Evolutionary conservation across 2,888 invertebrate genomes (phyloP).

Genomic region (Cataglyphis rosenhaueri): DNA sequence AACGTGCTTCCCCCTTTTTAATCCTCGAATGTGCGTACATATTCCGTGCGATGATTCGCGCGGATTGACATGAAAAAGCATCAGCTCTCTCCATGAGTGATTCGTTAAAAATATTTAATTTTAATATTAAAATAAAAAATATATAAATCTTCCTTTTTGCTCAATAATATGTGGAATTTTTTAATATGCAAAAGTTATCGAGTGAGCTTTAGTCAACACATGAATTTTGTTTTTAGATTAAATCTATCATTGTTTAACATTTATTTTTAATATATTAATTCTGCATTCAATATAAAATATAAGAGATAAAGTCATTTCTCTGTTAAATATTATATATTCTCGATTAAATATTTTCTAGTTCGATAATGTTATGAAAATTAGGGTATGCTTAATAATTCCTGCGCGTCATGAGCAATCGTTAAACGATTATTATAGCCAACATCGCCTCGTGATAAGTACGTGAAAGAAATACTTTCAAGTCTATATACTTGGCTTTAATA

Average conservation of each 20-base stretch:
- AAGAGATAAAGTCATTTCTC: neutral
- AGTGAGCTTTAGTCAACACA: neutral
- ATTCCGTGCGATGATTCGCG: neutral
- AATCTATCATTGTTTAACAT: neutral
- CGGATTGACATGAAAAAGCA: neutral
- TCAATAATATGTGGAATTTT: neutral
- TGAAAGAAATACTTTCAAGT: neutral
- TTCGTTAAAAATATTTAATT: constrained; percentile 19
- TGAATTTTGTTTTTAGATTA: neutral
- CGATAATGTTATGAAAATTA: neutral
- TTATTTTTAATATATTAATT: neutral
- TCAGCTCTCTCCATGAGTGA: neutral
- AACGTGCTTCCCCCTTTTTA: neutral
- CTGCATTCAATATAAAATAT: neutral
- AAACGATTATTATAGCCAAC: too few species aligned
- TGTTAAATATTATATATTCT: constrained; percentile 1
- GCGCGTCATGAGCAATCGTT: neutral
- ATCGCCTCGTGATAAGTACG: neutral
- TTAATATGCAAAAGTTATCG: neutral
- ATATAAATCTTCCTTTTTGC: neutral
- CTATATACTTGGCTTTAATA: neutral
- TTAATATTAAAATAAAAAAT: neutral
- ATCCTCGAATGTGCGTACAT: neutral
- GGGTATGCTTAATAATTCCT: neutral
- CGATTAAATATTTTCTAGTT: neutral